Base-by-base conservation (phyloP, 2,888 invertebrate genomes). In the Pyrochroa serraticornis region DNA sequence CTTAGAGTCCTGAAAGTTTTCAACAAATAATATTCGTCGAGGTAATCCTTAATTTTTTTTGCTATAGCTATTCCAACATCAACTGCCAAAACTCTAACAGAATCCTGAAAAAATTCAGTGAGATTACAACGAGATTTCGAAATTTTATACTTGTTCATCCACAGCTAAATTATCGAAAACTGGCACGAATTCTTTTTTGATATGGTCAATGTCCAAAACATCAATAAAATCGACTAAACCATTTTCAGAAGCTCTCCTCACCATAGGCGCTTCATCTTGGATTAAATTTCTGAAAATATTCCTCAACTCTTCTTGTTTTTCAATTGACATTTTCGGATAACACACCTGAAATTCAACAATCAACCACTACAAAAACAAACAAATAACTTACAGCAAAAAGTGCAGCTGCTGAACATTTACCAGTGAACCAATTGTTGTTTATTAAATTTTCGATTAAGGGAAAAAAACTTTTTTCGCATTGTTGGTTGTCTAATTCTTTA, bases 181-280 rank as follows among this genome's bases (percentile, higher is more conserved):
- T 1, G 76, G 73, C 12, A 78, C 65, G 55, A 78, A 71, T 43
- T 77, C 75, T 12, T 67, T 66, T 49, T 68, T 71, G 2, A 77
- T 48, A 45, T 68, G 56, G n/a, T 75, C 66, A 8, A 68, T 60
- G 41, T 78, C 75, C 9, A 76, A 49, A 1, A 70, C 57, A 10
- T 62, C 56, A 3, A 74, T 68, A 14, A 78, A 69, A 7, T 73
- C 70, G 2, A 71, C 48, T 3, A 77, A 66, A 33, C 66, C 64
- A 6, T 52, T 63, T 3, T 73, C 75, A 8, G 74, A 71, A 14
- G 71, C 64, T 52, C 71, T 70, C 51, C 76, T 62, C 6, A 77
- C 72, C 61, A 77, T 68, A 0, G 77, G 73, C 0, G 75, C 73
- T 9, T 77, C 77, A 43, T 77, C 76, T 57, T 75, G 72, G 8